A percentile compares a stretch with the other conserved stretches of the same genome.
These are phyloP conservation scores for Carettochelys insculpta DNA, from an alignment of 2,113 vertebrate species.

Conservation along the genomic window DNA sequence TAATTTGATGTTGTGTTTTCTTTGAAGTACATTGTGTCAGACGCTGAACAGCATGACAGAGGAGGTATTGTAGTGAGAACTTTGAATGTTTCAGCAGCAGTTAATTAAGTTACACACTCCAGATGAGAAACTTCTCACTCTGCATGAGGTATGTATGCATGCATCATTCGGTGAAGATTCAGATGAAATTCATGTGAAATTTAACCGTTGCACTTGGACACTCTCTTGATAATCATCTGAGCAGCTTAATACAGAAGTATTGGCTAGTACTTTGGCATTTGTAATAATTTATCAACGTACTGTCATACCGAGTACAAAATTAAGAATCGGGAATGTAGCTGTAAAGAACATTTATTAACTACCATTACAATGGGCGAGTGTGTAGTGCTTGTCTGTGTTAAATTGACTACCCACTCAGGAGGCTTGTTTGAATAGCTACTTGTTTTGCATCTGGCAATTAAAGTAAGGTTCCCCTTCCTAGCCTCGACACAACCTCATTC, in stretches of 20 bases:
- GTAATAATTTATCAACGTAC: background rate
- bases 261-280: background rate
- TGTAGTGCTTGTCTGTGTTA: background rate
- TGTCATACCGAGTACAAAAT: background rate
- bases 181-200: background rate
- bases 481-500: background rate
- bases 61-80: background rate
- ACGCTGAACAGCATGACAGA: background rate
- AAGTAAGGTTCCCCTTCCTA: background rate
- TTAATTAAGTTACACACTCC: background rate
- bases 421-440: fast-evolving
- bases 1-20: background rate
- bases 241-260: background rate
- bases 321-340: background rate
- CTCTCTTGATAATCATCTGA: background rate
- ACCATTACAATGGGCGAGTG: background rate
- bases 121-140: background rate
- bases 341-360: background rate
- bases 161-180: background rate
- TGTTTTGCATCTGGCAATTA: background rate
- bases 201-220: background rate
- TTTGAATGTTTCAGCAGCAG: background rate
- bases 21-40: background rate
- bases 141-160: background rate
- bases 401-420: background rate